phyloP scores from a whole-genome alignment of 2,113 vertebrate genomes.

The Pseudorectes ferrugineus region DNA sequence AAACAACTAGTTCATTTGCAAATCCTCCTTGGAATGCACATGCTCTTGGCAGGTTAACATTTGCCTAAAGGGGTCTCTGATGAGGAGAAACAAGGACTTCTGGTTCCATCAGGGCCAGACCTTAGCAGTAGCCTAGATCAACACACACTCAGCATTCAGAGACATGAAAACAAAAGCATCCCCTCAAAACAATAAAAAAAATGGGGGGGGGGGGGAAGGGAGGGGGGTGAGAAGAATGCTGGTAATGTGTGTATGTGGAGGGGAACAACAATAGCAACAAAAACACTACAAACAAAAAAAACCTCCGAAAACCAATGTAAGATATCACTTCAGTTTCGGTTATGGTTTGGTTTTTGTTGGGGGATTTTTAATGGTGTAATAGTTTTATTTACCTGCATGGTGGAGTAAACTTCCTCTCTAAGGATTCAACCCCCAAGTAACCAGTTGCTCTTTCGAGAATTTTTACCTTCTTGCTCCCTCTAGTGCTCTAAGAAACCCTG shows the following conservation, averaged over 20 bases:
- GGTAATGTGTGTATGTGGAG: background rate
- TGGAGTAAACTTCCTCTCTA: background rate
- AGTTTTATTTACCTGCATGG: background rate
- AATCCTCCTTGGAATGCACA: slow-evolving; percentile 14
- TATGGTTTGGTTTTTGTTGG: background rate
- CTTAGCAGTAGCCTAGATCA: background rate
- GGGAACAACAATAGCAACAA: background rate
- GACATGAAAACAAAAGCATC: background rate
- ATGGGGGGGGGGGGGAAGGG: fast-evolving
- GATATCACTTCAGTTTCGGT: background rate
- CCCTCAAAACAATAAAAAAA: background rate
- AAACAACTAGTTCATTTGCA: slow-evolving; percentile 28
- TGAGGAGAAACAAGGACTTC: slow-evolving; percentile 22
- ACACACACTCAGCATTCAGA: background rate
- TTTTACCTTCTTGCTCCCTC: slow-evolving; percentile 45
- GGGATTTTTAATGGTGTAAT: background rate
- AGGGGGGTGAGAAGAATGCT: background rate
- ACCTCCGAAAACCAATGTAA: fast-evolving
- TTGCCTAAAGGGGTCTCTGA: slow-evolving; percentile 42
- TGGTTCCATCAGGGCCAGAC: background rate
- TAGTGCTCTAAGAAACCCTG: background rate
- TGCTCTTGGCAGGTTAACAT: slow-evolving; percentile 45
- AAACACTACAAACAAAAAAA: background rate
- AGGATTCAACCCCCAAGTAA: background rate
- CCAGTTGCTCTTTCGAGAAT: background rate